Percentiles rank a stretch among this genome's conserved stretches.
phyloP scores from a whole-genome alignment of 2,888 invertebrate genomes.

The Drosophila nr. medialis region DNA sequence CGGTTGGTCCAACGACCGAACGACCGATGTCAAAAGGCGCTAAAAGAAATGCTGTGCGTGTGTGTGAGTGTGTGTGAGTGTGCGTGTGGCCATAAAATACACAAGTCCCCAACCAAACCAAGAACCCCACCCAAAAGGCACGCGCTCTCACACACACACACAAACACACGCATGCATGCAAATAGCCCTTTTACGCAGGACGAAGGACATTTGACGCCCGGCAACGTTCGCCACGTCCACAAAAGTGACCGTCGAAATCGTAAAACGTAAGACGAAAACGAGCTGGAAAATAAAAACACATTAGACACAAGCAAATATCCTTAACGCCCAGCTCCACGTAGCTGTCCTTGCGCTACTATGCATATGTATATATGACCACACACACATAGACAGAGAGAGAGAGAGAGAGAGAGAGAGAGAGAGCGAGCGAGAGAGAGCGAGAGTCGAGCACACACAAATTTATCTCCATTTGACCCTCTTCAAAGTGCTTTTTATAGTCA shows the following conservation, averaged over 20 bases:
- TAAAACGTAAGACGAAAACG: conserved; percentile 80
- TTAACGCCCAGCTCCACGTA: conserved; percentile 41
- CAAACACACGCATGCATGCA: conserved; percentile 54
- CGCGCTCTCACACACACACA: conserved; percentile 17
- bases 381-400: conserved; percentile 25
- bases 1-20: conserved; percentile 41
- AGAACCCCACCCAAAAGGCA: conserved; percentile 5
- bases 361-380: conserved; percentile 41
- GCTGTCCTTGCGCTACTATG: conserved; percentile 13
- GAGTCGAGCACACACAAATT: conserved; percentile 77
- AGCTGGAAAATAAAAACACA: conserved; percentile 81
- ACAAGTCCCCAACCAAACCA: conserved; percentile 28
- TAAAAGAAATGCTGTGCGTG: conserved; percentile 46
- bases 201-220: conserved; percentile 65
- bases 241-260: conserved; percentile 78
- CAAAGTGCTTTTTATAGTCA: conserved; percentile 85
- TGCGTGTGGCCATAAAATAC: conserved; percentile 77
- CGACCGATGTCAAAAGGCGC: conserved; percentile 70
- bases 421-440: conserved; percentile 14
- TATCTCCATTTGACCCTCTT: conserved; percentile 86
- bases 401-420: conserved; percentile 4
- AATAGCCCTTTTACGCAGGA: conserved; percentile 70
- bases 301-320: conserved; percentile 81
- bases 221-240: conserved; percentile 59
- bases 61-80: conserved; percentile 32